Base-by-base conservation (phyloP, 2,113 vertebrate species). In the Rhea pennata region DNA sequence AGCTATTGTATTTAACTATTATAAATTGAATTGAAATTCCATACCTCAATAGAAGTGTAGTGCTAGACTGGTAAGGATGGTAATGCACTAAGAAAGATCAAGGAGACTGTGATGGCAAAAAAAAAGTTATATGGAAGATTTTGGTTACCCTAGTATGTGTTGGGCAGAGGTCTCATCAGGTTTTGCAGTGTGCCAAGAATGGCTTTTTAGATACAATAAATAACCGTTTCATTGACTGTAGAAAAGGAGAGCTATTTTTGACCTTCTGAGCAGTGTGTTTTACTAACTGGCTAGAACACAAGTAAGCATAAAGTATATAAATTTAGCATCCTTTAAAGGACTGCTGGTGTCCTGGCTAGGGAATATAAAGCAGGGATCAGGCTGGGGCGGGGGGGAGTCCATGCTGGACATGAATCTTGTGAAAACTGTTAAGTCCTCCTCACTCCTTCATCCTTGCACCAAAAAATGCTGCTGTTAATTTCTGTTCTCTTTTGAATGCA, bases 311-410 rank as follows among this genome's bases (percentile, higher is more conserved):
- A 69, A 61, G 36, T 51, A 69, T 22, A n/a, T 59, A 50, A 69
- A n/a, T 69, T 69, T 77, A 42, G 54, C 64, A 23, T 54, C 50
- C 56, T 33, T 44, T 48, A 36, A 74, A 74, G 17, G n/a, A 17
- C n/a, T 51, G 26, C 1, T 11, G 3, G 7, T 73, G 1, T 76
- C 87, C 75, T 53, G n/a, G 19, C 19, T 77, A 65, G 26, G 12
- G 46, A 77, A 24, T 0, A 6, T 0, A 2, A 72, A 44, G 9
- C 3, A 5, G 9, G 16, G 22, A 15, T 72, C 15, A 15, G 8
- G 36, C 36, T 36, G 36, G 36, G 36, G 36, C 6, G 36, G 36
- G 36, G 36, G 36, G 36, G 36, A 36, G 36, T 36, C 36, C 36
- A 36, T 36, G 36, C 36, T 36, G 36, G 20, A 36, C 9, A 3